phyloP scores from a whole-genome alignment of 2,113 vertebrate genomes.

The Cyprinodon variegatus region DNA sequence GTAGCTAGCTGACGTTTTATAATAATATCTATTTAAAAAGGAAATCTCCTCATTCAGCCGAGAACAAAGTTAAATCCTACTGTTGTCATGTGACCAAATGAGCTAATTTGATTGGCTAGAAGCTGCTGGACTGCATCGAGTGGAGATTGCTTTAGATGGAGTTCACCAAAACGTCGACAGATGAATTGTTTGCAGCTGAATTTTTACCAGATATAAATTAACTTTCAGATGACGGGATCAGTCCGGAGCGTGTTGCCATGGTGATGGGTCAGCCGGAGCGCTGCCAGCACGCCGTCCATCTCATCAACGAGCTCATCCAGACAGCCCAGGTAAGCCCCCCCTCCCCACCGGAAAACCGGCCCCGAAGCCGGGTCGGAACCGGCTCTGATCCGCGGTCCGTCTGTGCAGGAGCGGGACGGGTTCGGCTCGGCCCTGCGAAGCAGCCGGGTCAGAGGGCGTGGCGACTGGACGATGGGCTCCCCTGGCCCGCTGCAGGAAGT shows the following conservation, averaged over 20 bases:
- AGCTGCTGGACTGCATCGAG: no score
- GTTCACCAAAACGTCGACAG: no score
- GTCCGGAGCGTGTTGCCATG: slow-evolving; percentile 91
- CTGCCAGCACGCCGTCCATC: slow-evolving; percentile 91
- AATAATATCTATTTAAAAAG: no score
- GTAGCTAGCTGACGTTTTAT: no score
- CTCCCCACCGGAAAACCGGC: accelerated
- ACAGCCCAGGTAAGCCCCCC: slow-evolving; percentile 86
- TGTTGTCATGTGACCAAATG: no score
- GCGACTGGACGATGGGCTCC: slow-evolving; percentile 88
- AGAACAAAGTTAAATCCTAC: no score
- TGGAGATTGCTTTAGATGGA: no score
- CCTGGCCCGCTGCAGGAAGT: slow-evolving; percentile 91
- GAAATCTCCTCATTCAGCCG: no score
- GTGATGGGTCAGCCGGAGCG: slow-evolving; percentile 94
- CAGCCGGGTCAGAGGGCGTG: slow-evolving; percentile 84
- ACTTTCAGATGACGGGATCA: slow-evolving; percentile 88
- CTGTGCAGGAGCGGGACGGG: slow-evolving; percentile 87
- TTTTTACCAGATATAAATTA: no score
- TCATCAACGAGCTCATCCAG: slow-evolving; percentile 93
- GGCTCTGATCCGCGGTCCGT: neutral
- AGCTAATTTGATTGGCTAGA: no score
- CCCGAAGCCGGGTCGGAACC: neutral
- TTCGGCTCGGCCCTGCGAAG: slow-evolving; percentile 80
- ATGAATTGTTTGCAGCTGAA: no score